Conservation (phyloP, 2,797 vertebrate species). For the Enteromius treurensis region DNA sequence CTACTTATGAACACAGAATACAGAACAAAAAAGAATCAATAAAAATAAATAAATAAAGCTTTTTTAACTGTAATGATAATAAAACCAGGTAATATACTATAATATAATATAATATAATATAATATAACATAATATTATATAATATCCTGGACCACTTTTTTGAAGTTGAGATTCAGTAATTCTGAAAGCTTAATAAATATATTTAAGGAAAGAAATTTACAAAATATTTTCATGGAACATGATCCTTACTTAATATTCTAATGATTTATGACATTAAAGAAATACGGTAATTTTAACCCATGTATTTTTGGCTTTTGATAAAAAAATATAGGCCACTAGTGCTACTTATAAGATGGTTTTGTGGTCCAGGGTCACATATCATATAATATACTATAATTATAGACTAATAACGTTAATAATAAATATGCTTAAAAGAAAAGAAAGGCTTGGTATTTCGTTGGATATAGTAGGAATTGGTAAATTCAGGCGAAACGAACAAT, state of each 20-base stretch:
- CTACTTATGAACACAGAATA: neutral
- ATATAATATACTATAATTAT: neutral
- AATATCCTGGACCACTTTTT: neutral
- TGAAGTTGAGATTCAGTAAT: neutral
- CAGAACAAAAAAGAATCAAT: neutral
- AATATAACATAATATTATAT: neutral
- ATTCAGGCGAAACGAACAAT: constrained; percentile 76
- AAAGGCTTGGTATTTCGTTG: constrained; percentile 55
- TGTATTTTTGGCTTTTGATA: neutral
- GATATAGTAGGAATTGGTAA: constrained; percentile 46
- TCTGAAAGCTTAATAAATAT: no score
- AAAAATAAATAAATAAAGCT: neutral
- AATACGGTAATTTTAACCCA: neutral
- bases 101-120: neutral
- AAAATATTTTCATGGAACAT: neutral
- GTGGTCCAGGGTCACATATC: neutral
- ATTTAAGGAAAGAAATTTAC: neutral
- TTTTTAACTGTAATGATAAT: neutral
- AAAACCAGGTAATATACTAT: neutral
- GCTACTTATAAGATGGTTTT: no score
- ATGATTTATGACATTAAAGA: neutral
- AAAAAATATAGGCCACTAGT: no score
- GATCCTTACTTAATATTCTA: neutral
- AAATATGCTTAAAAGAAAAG: constrained; percentile 52
- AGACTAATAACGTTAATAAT: neutral